phyloP scores from a whole-genome alignment of 2,888 invertebrate species.

The Epirrhoe alternata region DNA sequence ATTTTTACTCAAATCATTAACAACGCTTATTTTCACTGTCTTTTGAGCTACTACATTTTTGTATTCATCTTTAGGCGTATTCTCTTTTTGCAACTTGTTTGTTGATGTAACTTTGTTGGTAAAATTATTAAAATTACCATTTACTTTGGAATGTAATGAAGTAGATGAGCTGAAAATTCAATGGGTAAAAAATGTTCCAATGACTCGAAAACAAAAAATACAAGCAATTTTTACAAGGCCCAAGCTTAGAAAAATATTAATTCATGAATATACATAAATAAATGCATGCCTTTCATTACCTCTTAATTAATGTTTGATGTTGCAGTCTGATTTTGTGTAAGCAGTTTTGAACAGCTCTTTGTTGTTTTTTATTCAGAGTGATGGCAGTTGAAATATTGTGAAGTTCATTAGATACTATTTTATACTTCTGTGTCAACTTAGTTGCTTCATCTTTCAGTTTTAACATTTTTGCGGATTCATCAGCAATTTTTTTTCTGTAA shows the following conservation, averaged over 20 bases:
- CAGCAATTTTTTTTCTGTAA: slow-evolving; percentile 77
- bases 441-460: slow-evolving; percentile 73
- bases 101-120: slow-evolving; percentile 46
- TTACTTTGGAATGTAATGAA: slow-evolving; percentile 67
- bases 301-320: slow-evolving; percentile 75
- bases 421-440: slow-evolving; percentile 72
- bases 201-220: slow-evolving; percentile 27
- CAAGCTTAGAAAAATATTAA: neutral
- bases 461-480: slow-evolving; percentile 75
- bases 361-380: slow-evolving; percentile 73
- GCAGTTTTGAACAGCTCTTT: slow-evolving; percentile 67
- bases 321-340: slow-evolving; percentile 71
- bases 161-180: slow-evolving; percentile 66
- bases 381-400: slow-evolving; percentile 75
- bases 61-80: slow-evolving; percentile 64
- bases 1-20: slow-evolving; percentile 58
- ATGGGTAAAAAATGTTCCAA: slow-evolving; percentile 39
- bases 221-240: neutral
- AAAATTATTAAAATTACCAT: slow-evolving; percentile 49
- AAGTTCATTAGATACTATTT: slow-evolving; percentile 75
- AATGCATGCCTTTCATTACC: slow-evolving; percentile 57
- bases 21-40: slow-evolving; percentile 63
- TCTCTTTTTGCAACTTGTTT: slow-evolving; percentile 73
- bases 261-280: slow-evolving; percentile 1
- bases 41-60: slow-evolving; percentile 56